phyloP scores from a whole-genome alignment of 2,888 invertebrate genomes.

The Leptarthrus brevirostris region DNA sequence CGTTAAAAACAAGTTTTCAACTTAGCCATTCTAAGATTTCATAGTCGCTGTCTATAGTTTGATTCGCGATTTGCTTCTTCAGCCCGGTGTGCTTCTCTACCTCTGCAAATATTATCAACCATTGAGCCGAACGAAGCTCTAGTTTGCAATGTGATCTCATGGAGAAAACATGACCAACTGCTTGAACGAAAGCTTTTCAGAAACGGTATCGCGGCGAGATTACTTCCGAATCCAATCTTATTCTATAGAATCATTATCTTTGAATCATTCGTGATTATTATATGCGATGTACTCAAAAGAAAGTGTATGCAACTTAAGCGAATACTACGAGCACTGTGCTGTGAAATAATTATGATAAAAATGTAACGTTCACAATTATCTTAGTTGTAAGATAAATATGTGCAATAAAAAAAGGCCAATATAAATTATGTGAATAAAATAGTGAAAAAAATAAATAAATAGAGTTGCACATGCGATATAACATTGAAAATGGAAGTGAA shows the following conservation, averaged over 20 bases:
- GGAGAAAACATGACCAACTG: constrained; percentile 37
- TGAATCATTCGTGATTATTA: background rate
- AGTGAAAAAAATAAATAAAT: background rate
- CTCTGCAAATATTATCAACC: constrained; percentile 39
- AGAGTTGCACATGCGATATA: background rate
- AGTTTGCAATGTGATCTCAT: constrained; percentile 47
- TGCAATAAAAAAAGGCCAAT: background rate
- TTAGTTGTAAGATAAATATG: background rate
- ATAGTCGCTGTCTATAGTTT: constrained; percentile 1
- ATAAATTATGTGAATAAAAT: background rate
- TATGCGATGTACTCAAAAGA: background rate
- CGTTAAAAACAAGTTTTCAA: constrained; percentile 19
- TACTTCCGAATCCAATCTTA: too few relatives aligned
- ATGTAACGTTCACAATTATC: background rate
- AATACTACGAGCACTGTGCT: too few relatives aligned
- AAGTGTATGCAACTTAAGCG: background rate
- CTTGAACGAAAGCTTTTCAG: background rate
- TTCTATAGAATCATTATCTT: background rate
- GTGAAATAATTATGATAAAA: too few relatives aligned
- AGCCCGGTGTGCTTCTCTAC: background rate
- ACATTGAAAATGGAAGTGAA: background rate
- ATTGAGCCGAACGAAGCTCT: constrained; percentile 7
- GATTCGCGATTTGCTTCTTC: constrained; percentile 19
- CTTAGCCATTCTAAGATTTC: constrained; percentile 3
- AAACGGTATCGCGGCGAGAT: background rate